A percentile compares a stretch with the other conserved stretches of the same genome.
Conservation (phyloP, 2,113 vertebrate genomes). For the Gorsachius goisagi region DNA sequence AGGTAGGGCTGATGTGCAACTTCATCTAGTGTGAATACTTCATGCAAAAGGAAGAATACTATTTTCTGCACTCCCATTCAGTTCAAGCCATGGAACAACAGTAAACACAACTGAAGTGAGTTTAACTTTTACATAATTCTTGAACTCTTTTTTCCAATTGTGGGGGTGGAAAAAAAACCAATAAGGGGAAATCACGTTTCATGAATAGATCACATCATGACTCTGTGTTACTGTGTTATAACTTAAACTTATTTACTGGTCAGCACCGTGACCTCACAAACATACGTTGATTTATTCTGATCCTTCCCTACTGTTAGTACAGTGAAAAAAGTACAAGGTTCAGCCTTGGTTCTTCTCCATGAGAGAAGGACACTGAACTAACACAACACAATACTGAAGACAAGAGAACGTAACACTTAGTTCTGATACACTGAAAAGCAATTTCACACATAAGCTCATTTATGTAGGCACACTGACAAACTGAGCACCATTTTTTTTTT, state of each 20-base stretch:
- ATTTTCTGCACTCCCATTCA: background rate
- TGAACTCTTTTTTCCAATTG: background rate
- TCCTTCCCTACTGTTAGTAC: constrained; percentile 14
- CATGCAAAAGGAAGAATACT: background rate
- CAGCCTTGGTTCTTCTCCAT: background rate
- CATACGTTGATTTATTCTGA: constrained; percentile 28
- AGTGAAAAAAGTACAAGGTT: constrained; percentile 20
- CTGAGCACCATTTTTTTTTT: constrained; percentile 19
- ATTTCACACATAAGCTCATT: constrained; percentile 42
- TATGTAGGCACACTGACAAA: constrained; percentile 61
- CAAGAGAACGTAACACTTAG: constrained; percentile 46
- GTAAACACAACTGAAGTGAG: background rate
- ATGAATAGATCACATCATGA: background rate
- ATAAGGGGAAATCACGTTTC: background rate
- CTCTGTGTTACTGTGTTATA: background rate
- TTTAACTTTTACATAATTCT: background rate
- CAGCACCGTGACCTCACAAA: constrained; percentile 42
- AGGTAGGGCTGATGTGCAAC: background rate
- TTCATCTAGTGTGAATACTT: background rate
- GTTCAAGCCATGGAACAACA: background rate
- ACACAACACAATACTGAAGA: constrained; percentile 54
- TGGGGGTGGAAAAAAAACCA: background rate
- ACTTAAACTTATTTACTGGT: background rate
- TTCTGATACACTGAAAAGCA: constrained; percentile 40
- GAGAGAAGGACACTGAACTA: constrained; percentile 30